These are phyloP conservation scores for Montipora capricornis DNA, from an alignment of 64 coral and sea anemone species.

Conservation along the genomic window DNA sequence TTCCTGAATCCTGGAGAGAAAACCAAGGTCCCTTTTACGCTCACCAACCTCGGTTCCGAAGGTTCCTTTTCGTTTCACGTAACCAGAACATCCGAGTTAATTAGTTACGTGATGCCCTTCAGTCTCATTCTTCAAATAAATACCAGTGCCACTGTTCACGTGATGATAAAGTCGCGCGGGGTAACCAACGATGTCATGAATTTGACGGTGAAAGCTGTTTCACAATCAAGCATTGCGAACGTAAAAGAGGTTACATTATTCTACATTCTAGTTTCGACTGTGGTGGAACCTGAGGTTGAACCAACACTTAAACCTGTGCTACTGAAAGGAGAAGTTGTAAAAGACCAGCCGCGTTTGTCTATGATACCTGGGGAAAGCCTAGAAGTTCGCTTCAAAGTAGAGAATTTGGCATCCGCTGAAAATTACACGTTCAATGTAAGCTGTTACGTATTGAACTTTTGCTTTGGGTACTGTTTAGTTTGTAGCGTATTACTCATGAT, in stretches of 20 bases:
- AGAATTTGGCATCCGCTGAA: constrained; percentile 15
- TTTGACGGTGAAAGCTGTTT: neutral
- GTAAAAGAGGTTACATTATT: neutral
- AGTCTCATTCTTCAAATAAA: constrained; percentile 8
- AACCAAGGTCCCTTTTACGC: constrained; percentile 31
- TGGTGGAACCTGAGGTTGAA: neutral
- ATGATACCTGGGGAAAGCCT: neutral
- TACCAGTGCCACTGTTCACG: neutral
- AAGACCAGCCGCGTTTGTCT: neutral
- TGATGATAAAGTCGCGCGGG: constrained; percentile 27
- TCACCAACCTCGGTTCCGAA: constrained; percentile 21
- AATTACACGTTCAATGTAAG: neutral
- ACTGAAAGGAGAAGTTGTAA: too few species aligned
- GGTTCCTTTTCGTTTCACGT: constrained; percentile 9
- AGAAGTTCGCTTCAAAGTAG: neutral
- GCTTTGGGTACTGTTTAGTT: too few species aligned
- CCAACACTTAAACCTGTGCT: neutral
- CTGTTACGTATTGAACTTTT: too few species aligned
- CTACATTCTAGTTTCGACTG: neutral
- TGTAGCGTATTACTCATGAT: too few species aligned
- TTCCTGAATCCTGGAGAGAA: neutral
- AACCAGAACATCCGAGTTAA: neutral
- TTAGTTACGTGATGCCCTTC: constrained; percentile 29
- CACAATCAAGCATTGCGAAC: neutral
- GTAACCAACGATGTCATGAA: neutral